Evolutionary conservation across 1,140 invertebrate species (phyloP), one percentile per base, ranked within the genome.

Genomic region (Orchestia grillus): DNA sequence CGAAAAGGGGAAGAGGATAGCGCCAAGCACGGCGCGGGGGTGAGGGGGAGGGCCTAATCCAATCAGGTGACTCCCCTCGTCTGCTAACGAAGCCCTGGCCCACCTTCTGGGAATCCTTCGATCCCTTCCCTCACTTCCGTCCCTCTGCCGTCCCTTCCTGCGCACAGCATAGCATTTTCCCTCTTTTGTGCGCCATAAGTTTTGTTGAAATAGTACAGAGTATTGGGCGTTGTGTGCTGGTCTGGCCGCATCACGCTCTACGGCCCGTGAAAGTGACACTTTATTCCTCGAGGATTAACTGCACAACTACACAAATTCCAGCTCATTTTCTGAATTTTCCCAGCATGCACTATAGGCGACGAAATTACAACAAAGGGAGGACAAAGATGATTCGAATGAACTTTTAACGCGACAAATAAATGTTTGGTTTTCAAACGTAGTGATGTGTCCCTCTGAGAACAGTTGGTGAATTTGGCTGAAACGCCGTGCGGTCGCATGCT

Each of bases 41-140:
- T 0, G 88, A 28, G 47, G 88, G 88, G 88, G 15, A 36, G 44
- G 36, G 92, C 41, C 36, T 94, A 94, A 94, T 94, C 92, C 92
- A 94, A 94, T 94, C 92, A 94, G 92, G 92, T 94, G 92, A 45
- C 43, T 94, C 92, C 92, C 43, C 92, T 94, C 43, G 44, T 42
- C 92, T 94, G 92, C 92, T 94, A 94, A 94, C 92, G 92, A 94
- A 94, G 92, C 92, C 36, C 6, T 28, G 43, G 92, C 92, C 3
- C 92, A n/a, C 43, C 43, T 94, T 94, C 92, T 94, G 92, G 43
- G 92, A 94, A 45, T 94, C 92, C 40, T 28, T 47, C 44, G 41
- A 45, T 40, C 92, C 92, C 92, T 94, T 94, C 92, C 44, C 92
- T 94, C 92, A 94, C 43, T 47, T 94, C 44, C 43, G 43, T 47